Evolutionary conservation across 1,140 invertebrate genomes (phyloP).

Genomic region (Saccostrea glomerata): DNA sequence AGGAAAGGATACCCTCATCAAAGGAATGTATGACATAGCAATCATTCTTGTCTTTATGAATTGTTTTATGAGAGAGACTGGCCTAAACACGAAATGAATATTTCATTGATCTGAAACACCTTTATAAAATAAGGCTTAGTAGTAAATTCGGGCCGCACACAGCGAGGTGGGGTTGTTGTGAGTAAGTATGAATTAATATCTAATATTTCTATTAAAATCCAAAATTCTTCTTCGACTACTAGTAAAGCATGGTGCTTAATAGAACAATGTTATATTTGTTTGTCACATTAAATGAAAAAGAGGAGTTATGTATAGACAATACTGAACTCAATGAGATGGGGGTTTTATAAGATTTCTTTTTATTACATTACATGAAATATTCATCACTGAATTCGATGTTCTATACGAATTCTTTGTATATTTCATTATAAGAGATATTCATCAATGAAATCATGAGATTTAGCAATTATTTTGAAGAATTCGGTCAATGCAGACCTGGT

Average conservation of each 20-base stretch:
- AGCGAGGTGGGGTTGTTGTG: neutral
- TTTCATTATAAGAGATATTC: no score
- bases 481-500: neutral
- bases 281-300: no score
- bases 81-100: neutral
- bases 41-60: constrained; percentile 3
- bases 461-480: neutral
- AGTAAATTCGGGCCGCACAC: neutral
- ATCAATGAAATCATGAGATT: no score
- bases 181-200: neutral
- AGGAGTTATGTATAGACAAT: no score
- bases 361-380: neutral
- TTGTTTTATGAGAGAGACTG: neutral
- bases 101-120: neutral
- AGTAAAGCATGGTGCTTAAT: no score
- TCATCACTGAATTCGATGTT: neutral
- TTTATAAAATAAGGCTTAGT: neutral
- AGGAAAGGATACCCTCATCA: neutral
- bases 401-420: no score
- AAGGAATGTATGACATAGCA: constrained; percentile 4
- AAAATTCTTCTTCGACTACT: neutral
- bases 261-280: no score
- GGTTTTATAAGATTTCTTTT: no score
- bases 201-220: neutral
- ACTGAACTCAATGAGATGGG: no score